phyloP scores from a whole-genome alignment of 2,888 invertebrate genomes.

The Hypena proboscidalis region DNA sequence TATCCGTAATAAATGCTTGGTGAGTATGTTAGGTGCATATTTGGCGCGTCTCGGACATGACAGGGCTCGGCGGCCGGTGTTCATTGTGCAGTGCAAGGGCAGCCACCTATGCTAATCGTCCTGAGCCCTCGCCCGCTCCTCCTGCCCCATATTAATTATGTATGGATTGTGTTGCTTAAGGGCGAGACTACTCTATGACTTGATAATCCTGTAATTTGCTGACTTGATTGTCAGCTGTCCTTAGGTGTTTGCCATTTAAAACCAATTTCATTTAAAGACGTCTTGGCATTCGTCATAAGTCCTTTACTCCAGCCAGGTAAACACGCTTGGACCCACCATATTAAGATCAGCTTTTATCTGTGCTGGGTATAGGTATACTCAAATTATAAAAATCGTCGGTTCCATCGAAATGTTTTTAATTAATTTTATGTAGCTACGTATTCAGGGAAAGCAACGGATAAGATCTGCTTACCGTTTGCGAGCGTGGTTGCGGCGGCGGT shows the following conservation, averaged over 20 bases:
- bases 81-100: conserved; percentile 30
- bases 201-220: background rate
- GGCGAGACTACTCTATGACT: conserved; percentile 20
- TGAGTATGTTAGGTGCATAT: conserved; percentile 30
- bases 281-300: too few relatives aligned
- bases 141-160: conserved; percentile 58
- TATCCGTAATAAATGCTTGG: conserved; percentile 35
- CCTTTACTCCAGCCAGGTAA: conserved; percentile 2
- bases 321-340: conserved; percentile 1
- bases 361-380: conserved; percentile 6
- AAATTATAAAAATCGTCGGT: conserved; percentile 14
- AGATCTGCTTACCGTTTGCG: conserved; percentile 45
- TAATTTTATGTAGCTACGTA: conserved; percentile 59
- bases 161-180: conserved; percentile 46
- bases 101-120: conserved; percentile 48
- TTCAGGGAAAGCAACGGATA: conserved; percentile 56
- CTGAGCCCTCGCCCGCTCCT: conserved; percentile 32
- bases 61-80: conserved; percentile 21
- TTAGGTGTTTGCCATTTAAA: too few relatives aligned
- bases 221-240: background rate
- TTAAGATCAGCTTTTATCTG: conserved; percentile 6
- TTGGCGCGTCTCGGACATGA: conserved; percentile 40
- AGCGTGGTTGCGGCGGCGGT: conserved; percentile 46
- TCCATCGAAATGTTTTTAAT: conserved; percentile 46
- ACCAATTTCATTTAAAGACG: too few relatives aligned